Evolutionary conservation across 2,113 vertebrate genomes (phyloP), one percentile per base, ranked within the genome.

Genomic region (Cheilinus undulatus): DNA sequence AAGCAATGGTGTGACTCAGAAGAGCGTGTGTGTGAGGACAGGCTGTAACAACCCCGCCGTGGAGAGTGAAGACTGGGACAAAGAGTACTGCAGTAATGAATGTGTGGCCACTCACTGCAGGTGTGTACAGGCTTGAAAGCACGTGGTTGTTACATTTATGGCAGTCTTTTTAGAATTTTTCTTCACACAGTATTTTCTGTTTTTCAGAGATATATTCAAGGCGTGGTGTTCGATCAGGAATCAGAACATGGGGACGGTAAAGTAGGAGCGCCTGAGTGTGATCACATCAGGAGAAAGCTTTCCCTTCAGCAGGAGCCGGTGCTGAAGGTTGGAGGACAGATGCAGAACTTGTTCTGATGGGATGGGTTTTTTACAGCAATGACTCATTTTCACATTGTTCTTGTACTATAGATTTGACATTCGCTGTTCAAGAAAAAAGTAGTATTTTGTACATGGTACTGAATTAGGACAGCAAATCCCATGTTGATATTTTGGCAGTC

Each of bases 81-180:
- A 92, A 52, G 96, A 98, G 22, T 97, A 97, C 81, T 98, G 96
- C 92, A 97, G 96, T 91, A 97, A 94, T 19, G 96, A 97, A 74
- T 98, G 96, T 66, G 96, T 97, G 76, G 96, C 96, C 38, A 95
- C 92, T 38, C 96, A 98, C 78, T 97, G 96, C 95, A 95, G 95
- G 96, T 97, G 60, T 26, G 88, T 70, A 20, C 7, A 23, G 0
- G 3, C 51, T 30, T 49, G 6, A 61, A 19, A 3, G n/a, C 1
- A 6, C 1, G 20, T 9, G 3, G 6, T 13, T 23, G 34, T 36
- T 30, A 30, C 14, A 13, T 7, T 51, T 40, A 7, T 26, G 10
- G 6, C 20, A 17, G 28, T 43, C 1, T 12, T 13, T 0, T 1
- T 3, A 40, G 0, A 58, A 15, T 0, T 2, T 3, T 48, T 19